A percentile compares a stretch with the other conserved stretches of the same genome.
Evolutionary conservation across 37 sponge, comb jelly and placozoan species (phyloP).

Genomic region (Hexactinellida sp.): DNA sequence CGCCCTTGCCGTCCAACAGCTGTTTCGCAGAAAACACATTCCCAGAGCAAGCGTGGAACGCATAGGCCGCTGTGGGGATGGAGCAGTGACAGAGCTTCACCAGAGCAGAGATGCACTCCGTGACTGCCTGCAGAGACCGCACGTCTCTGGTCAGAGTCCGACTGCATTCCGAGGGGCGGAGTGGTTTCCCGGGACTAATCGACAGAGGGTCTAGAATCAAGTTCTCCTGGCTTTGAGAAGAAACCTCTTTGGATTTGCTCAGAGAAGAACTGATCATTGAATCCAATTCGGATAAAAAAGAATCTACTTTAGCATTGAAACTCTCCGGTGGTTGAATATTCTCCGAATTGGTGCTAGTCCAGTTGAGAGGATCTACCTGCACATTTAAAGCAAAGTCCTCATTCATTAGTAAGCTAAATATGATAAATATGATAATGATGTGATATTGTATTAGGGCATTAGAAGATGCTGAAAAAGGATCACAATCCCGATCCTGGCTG

Average conservation of each 20-base stretch:
- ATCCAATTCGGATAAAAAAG: not conserved
- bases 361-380: not conserved
- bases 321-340: not conserved
- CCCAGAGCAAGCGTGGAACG: not conserved
- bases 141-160: not conserved
- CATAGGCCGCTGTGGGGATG: not conserved
- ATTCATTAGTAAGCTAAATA: too few species aligned
- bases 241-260: not conserved
- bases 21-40: not conserved
- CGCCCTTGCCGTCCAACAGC: constrained; percentile 8
- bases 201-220: not conserved
- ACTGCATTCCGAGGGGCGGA: not conserved
- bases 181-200: not conserved
- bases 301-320: not conserved
- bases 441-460: too few species aligned
- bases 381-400: too few species aligned
- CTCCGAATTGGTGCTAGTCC: not conserved
- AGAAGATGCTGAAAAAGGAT: too few species aligned
- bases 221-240: not conserved
- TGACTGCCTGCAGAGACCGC: not conserved
- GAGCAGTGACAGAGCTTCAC: not conserved
- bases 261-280: not conserved
- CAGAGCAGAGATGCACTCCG: not conserved
- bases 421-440: too few species aligned
- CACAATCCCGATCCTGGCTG: too few species aligned